Evolutionary conservation across 2,797 vertebrate genomes (phyloP).

Genomic region (Dermochelys coriacea): DNA sequence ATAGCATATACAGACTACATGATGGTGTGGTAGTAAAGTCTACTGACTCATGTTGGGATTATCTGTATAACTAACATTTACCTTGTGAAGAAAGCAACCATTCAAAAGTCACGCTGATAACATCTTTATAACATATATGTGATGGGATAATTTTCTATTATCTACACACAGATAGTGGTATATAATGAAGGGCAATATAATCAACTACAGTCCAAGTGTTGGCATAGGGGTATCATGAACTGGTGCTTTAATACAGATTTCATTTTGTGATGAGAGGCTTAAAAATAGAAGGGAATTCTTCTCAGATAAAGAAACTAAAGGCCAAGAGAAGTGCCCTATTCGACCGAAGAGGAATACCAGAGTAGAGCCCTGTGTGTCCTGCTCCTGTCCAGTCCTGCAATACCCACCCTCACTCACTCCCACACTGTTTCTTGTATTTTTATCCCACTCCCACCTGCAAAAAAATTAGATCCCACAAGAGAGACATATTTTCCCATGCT

Average conservation of each 20-base stretch:
- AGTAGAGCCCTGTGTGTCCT: background rate
- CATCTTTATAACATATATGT: background rate
- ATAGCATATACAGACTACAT: too few relatives aligned
- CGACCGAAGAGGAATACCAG: conserved; percentile 3
- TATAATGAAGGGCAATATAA: background rate
- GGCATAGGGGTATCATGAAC: conserved; percentile 36
- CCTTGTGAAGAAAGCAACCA: too few relatives aligned
- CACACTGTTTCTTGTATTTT: background rate
- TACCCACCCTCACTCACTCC: background rate
- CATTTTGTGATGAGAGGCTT: conserved; percentile 7
- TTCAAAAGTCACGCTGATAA: background rate
- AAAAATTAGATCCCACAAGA: background rate
- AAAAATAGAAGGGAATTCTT: conserved; percentile 58
- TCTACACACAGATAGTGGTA: background rate
- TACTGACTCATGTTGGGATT: too few relatives aligned
- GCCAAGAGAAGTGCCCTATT: conserved; percentile 24
- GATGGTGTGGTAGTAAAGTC: too few relatives aligned
- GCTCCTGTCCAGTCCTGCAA: background rate
- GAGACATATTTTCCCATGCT: background rate
- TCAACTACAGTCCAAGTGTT: conserved; percentile 24
- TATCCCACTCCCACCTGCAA: background rate
- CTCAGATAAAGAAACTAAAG: conserved; percentile 1
- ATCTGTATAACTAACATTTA: too few relatives aligned
- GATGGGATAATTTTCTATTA: background rate
- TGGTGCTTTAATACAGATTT: conserved; percentile 1